Evolutionary conservation across 2,888 invertebrate species (phyloP), one percentile per base, ranked within the genome.

Genomic region (Nomada fucata): DNA sequence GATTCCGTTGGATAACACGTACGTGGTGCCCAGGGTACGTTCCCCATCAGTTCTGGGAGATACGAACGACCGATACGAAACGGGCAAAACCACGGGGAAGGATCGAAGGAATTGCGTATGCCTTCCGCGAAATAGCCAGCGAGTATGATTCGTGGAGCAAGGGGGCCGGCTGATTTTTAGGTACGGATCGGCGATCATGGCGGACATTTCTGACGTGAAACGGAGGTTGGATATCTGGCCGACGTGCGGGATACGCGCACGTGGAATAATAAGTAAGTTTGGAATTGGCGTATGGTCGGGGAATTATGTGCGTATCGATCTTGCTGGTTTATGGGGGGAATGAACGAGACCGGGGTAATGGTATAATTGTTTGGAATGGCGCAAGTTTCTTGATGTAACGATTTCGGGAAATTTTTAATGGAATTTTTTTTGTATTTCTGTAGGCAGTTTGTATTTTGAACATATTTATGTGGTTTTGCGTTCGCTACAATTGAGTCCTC

Each of bases 41-140:
- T 84, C 69, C 70, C 83, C 86, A 81, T 86, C 86, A 76, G 78
- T 70, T 69, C 60, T 76, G 72, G 83, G 83, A 81, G 67, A 79
- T 81, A 79, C 67, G 73, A 68, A 63, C 60, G 67, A 42, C 59
- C 52, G 60, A 69, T 67, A 69, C 61, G 52, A 47, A 50, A 13
- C 44, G 29, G 29, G 23, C 36, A 36, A 65, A 36, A 23, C 47
- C 50, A n/a, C n/a, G 59, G 11, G 52, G 44, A 67, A 47, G 36
- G 68, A 26, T 26, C 44, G 80, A 69, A 71, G 83, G 82, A 88
- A 89, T 90, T 90, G 88, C 88, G 90, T 87, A 88, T 89, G 90
- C 87, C 79, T 74, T 80, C 69, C 83, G 84, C 85, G 86, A 85
- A 85, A 79, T 85, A 68, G 82, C 85, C 81, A 79, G 83, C 82